Evolutionary conservation across 1,140 invertebrate species (phyloP).

Genomic region (Carcinoscorpius rotundicauda): DNA sequence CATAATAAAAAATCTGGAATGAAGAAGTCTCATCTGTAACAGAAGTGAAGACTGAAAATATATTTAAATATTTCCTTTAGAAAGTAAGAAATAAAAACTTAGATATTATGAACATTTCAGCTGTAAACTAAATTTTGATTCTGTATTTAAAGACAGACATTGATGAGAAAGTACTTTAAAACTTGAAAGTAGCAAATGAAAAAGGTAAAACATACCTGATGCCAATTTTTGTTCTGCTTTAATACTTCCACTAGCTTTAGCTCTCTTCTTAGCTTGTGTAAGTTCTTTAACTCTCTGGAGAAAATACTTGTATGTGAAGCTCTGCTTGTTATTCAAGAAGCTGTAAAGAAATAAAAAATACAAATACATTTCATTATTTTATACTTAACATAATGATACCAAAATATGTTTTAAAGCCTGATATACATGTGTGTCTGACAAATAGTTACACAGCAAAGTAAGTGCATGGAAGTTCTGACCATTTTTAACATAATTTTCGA

Average conservation of each 20-base stretch:
- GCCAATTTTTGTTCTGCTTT: not conserved
- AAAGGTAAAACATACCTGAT: conserved; percentile 5
- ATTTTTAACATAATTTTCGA: too few species aligned
- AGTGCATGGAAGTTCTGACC: too few species aligned
- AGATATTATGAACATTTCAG: too few species aligned
- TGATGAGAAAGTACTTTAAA: conserved; percentile 3
- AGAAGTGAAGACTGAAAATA: not conserved
- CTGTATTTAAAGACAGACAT: not conserved
- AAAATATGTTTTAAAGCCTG: not conserved
- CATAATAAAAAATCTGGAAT: too few species aligned
- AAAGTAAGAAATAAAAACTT: too few species aligned
- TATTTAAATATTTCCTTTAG: too few species aligned
- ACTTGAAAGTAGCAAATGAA: conserved; percentile 1
- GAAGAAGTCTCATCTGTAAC: not conserved
- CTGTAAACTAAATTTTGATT: not conserved
- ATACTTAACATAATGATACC: not conserved
- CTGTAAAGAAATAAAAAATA: conserved; percentile 7
- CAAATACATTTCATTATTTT: not conserved
- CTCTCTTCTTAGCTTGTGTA: conserved; percentile 20
- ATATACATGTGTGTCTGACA: too few species aligned
- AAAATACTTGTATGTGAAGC: conserved; percentile 15
- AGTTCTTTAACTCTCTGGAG: conserved; percentile 16
- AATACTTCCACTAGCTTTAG: conserved; percentile 14
- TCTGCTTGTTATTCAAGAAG: conserved; percentile 12
- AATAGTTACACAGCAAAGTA: too few species aligned